phyloP scores from a whole-genome alignment of 2,113 vertebrate species.

The Psephotus haematonotus region DNA sequence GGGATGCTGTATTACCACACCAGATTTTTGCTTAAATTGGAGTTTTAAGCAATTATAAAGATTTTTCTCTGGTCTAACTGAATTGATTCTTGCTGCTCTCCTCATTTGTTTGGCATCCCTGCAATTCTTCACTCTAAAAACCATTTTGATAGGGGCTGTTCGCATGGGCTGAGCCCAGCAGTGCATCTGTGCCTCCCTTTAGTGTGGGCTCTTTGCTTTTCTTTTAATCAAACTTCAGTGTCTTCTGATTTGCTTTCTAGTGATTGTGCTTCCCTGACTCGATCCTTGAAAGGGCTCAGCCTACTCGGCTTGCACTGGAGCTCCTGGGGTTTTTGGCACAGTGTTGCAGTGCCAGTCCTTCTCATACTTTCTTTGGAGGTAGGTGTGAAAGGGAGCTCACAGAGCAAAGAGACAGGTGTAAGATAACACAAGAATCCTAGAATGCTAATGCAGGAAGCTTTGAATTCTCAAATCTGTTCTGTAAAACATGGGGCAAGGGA shows the following conservation, averaged over 20 bases:
- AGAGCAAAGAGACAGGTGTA: neutral
- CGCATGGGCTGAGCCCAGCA: neutral
- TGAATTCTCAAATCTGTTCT: neutral
- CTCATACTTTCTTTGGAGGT: neutral
- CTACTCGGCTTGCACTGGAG: neutral
- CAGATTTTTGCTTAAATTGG: neutral
- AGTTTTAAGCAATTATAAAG: neutral
- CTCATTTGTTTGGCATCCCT: neutral
- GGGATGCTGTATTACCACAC: neutral
- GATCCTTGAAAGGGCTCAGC: neutral
- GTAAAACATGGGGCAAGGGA: rapidly evolving
- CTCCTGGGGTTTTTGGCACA: neutral
- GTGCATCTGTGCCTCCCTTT: neutral
- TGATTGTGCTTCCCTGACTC: neutral
- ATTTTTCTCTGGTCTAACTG: neutral
- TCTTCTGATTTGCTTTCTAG: neutral
- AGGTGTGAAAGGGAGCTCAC: neutral
- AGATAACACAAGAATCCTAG: neutral
- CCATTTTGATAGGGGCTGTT: neutral
- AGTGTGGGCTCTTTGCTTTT: neutral
- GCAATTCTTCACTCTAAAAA: neutral
- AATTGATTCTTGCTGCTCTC: neutral
- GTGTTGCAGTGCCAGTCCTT: neutral
- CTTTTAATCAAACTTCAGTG: neutral
- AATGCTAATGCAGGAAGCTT: neutral